Conservation (phyloP, 2,113 vertebrate genomes). For the Laticauda laticaudata region DNA sequence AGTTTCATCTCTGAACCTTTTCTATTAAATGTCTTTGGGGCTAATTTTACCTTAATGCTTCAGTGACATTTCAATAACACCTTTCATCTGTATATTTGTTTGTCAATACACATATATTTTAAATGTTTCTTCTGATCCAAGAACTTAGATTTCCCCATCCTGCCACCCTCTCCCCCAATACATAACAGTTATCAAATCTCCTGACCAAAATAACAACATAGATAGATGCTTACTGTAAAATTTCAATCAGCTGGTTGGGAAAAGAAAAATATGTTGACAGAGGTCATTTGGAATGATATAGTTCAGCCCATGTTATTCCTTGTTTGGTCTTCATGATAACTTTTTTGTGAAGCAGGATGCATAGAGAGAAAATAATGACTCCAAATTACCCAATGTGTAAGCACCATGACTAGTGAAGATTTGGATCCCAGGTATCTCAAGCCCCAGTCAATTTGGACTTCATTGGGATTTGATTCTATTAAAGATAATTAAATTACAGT, state of each 20-base stretch:
- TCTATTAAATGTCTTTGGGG: constrained; percentile 14
- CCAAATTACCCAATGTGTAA: background rate
- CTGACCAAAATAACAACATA: background rate
- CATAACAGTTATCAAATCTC: background rate
- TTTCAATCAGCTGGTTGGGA: background rate
- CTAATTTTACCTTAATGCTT: background rate
- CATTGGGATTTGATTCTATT: background rate
- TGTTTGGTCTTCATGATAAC: background rate
- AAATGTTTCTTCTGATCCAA: background rate
- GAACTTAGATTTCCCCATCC: background rate
- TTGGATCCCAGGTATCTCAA: background rate
- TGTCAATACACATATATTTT: background rate
- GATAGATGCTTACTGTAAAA: background rate
- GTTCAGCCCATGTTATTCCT: background rate
- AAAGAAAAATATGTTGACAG: background rate
- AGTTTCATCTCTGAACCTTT: background rate
- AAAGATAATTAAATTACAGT: background rate
- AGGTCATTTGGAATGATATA: background rate
- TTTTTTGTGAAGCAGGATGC: background rate
- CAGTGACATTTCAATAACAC: background rate
- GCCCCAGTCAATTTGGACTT: background rate
- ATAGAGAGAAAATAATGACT: background rate
- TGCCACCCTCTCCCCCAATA: background rate
- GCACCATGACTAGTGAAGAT: background rate
- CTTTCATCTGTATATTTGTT: background rate